Conservation (phyloP, 2,113 vertebrate genomes). For the Corydoras maculifer region DNA sequence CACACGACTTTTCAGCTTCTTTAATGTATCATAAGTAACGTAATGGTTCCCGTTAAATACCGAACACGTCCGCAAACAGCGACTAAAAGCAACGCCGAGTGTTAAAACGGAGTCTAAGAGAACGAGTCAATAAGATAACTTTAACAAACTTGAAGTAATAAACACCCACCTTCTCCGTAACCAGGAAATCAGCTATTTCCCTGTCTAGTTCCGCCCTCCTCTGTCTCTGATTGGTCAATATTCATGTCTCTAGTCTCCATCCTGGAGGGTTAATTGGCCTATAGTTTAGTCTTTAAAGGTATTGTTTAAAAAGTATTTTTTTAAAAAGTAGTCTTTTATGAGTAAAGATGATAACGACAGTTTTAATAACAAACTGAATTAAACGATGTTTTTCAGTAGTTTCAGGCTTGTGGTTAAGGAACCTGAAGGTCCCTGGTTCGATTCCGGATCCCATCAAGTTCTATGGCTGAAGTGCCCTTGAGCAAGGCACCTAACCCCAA, state of each 20-base stretch:
- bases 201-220: neutral
- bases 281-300: neutral
- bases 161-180: constrained; percentile 60
- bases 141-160: neutral
- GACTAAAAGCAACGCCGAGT: neutral
- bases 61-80: too few species aligned
- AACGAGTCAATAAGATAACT: neutral
- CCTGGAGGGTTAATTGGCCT: constrained; percentile 1
- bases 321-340: neutral
- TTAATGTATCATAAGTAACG: too few species aligned
- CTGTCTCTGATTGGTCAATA: neutral
- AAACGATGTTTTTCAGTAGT: too few species aligned
- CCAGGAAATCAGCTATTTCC: constrained; percentile 58
- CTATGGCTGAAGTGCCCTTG: too few species aligned
- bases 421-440: too few species aligned
- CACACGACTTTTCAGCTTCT: too few species aligned
- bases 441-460: too few species aligned
- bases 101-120: neutral
- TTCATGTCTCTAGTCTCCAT: neutral
- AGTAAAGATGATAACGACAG: too few species aligned
- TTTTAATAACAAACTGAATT: too few species aligned
- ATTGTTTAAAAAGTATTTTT: neutral
- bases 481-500: too few species aligned
- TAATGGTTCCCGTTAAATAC: too few species aligned
- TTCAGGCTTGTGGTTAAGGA: too few species aligned